Conservation (phyloP, 1,140 invertebrate genomes). For the Penaeus chinensis region DNA sequence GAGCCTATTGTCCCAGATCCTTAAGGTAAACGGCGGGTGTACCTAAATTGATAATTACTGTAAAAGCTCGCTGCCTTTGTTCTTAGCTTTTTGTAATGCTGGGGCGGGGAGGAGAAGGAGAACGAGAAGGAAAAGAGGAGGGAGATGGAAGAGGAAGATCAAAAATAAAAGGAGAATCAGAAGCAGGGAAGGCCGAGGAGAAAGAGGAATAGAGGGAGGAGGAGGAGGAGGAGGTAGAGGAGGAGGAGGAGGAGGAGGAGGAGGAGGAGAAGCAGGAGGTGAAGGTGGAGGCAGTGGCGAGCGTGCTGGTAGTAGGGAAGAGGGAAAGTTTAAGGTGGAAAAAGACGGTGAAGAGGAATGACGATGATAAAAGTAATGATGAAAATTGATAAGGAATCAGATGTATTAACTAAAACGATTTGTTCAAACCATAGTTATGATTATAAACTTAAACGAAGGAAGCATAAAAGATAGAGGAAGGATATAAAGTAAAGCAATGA, state of each 20-base stretch:
- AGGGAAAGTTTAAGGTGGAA: not conserved
- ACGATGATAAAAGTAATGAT: not conserved
- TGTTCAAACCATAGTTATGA: too few species aligned
- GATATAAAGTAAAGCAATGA: too few species aligned
- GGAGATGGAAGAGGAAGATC: not conserved
- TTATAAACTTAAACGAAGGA: too few species aligned
- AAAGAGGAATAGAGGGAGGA: not conserved
- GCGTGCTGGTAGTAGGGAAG: not conserved
- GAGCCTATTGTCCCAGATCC: conserved; percentile 22
- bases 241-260: not conserved
- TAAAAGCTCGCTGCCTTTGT: conserved; percentile 22
- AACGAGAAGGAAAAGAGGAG: not conserved
- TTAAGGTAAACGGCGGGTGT: conserved; percentile 18
- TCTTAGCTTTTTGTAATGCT: conserved; percentile 20
- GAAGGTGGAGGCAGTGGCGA: not conserved
- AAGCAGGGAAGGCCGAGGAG: not conserved
- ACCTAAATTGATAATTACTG: conserved; percentile 29
- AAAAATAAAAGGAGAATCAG: not conserved
- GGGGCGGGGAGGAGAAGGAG: not conserved
- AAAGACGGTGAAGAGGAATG: too few species aligned
- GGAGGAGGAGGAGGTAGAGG: too few species aligned
- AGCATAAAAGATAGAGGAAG: too few species aligned
- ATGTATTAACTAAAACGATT: too few species aligned
- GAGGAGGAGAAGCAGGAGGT: not conserved
- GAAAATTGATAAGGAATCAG: not conserved